Evolutionary conservation across 2,888 invertebrate genomes (phyloP), one percentile per base, ranked within the genome.

Genomic region (Ditula angustiorana): DNA sequence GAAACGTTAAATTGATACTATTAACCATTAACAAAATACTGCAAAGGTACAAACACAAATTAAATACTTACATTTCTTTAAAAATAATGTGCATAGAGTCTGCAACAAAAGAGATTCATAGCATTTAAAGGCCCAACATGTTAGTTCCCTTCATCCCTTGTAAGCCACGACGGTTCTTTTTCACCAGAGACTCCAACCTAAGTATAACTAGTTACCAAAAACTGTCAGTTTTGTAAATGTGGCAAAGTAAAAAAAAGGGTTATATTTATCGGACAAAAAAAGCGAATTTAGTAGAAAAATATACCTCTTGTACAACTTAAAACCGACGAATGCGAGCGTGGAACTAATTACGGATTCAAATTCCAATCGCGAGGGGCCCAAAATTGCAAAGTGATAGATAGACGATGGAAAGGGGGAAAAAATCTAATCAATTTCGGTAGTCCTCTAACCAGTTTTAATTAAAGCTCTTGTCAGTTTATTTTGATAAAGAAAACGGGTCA

Each of bases 381-480:
- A 62, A 56, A 56, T 46, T 35, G 61, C 55, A 28, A 61, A 61
- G 61, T 61, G 47, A 61, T 56, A 35, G 61, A 61, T 61, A 55
- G 37, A 28, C 35, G 49, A 50, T 57, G 41, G 49, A 49, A 57
- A 50, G 28, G 16, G 57, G 37, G 46, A 37, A 62, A 62, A 41
- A 62, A 50, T 28, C 56, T 49, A 56, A 62, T 62, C 49, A 62
- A 57, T 62, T 62, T 62, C 4, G 49, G 61, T 41, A 50, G 41
- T 50, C 47, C 56, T 41, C 47, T 62, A 56, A 30, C 41, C 56
- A 37, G 55, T 61, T 61, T 61, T 61, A 49, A 61, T 61, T 61
- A 61, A 61, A 61, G 28, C 61, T 55, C 23, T 55, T 47, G 61
- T 41, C 37, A 21, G 61, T 37, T 61, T 55, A 49, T 61, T 49